A percentile compares a stretch with the other conserved stretches of the same genome.
Conservation (phyloP, 2,797 vertebrate species). For the Microcaecilia unicolor region DNA sequence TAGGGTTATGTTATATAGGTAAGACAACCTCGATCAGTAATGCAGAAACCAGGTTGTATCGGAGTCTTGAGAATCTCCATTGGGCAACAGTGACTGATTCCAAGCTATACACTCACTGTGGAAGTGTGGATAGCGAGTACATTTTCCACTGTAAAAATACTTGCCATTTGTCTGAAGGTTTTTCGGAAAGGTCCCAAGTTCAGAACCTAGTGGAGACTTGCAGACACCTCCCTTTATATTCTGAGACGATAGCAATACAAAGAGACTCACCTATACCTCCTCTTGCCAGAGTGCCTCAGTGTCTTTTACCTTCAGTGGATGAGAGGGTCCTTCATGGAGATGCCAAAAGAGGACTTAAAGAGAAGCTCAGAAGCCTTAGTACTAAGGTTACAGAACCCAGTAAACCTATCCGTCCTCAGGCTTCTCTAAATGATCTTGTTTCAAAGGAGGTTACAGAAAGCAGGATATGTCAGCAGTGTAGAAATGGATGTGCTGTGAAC, state of each 20-base stretch:
- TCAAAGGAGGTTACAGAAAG: slow-evolving; percentile 16
- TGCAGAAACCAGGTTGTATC: slow-evolving; percentile 59
- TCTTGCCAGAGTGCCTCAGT: slow-evolving; percentile 54
- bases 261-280: slow-evolving; percentile 55
- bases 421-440: slow-evolving; percentile 23
- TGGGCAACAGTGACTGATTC: slow-evolving; percentile 59
- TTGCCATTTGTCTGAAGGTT: slow-evolving; percentile 62
- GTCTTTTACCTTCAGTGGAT: slow-evolving; percentile 60
- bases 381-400: slow-evolving; percentile 51
- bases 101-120: slow-evolving; percentile 50
- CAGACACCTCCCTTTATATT: slow-evolving; percentile 43
- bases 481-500: slow-evolving; percentile 12
- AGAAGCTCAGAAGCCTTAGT: slow-evolving; percentile 73
- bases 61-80: slow-evolving; percentile 81
- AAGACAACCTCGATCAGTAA: slow-evolving; percentile 12
- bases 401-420: slow-evolving; percentile 60
- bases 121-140: slow-evolving; percentile 66
- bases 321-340: slow-evolving; percentile 49
- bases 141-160: slow-evolving; percentile 61
- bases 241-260: slow-evolving; percentile 40
- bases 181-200: slow-evolving; percentile 39
- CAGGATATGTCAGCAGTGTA: slow-evolving; percentile 17
- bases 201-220: slow-evolving; percentile 39
- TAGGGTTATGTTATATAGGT: slow-evolving; percentile 14
- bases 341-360: slow-evolving; percentile 65